Conservation (phyloP, 2,888 invertebrate genomes). For the Amblyteles armatorius region DNA sequence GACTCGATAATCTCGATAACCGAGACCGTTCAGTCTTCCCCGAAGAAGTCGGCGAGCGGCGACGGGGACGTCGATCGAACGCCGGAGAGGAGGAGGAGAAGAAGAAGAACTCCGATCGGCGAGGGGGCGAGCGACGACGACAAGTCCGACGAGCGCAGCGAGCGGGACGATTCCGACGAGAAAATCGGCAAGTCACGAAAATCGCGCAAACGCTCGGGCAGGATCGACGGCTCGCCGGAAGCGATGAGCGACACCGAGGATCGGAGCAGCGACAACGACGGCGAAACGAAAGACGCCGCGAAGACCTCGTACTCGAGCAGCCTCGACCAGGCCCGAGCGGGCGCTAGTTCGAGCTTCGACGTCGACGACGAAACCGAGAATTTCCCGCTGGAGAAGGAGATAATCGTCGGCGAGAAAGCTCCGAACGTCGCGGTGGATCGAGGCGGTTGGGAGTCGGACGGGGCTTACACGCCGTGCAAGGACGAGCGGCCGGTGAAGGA, state of each 20-base stretch:
- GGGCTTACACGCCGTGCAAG: slow-evolving; percentile 82
- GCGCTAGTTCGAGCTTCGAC: slow-evolving; percentile 65
- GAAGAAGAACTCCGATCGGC: background rate
- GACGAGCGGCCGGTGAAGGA: slow-evolving; percentile 80
- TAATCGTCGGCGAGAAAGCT: slow-evolving; percentile 19
- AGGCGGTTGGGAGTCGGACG: slow-evolving; percentile 81
- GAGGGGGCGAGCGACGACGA: slow-evolving; percentile 17
- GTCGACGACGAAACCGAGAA: slow-evolving; percentile 74
- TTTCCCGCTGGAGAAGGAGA: slow-evolving; percentile 78
- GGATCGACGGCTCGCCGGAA: slow-evolving; percentile 44
- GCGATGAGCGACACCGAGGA: slow-evolving; percentile 52
- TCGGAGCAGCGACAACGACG: slow-evolving; percentile 61
- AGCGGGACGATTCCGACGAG: slow-evolving; percentile 54
- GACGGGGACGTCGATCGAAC: background rate
- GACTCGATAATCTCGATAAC: slow-evolving; percentile 66
- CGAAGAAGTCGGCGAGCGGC: slow-evolving; percentile 66
- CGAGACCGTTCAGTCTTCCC: slow-evolving; percentile 65
- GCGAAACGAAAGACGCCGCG: slow-evolving; percentile 45
- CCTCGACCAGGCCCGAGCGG: slow-evolving; percentile 59
- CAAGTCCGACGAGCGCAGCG: background rate
- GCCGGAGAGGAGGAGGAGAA: background rate
- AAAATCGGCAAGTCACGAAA: slow-evolving; percentile 27
- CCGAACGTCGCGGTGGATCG: slow-evolving; percentile 32
- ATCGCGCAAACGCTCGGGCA: slow-evolving; percentile 46
- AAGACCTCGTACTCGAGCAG: slow-evolving; percentile 60